Evolutionary conservation across 2,113 vertebrate species (phyloP).

Genomic region (Planiliza haematocheilus): DNA sequence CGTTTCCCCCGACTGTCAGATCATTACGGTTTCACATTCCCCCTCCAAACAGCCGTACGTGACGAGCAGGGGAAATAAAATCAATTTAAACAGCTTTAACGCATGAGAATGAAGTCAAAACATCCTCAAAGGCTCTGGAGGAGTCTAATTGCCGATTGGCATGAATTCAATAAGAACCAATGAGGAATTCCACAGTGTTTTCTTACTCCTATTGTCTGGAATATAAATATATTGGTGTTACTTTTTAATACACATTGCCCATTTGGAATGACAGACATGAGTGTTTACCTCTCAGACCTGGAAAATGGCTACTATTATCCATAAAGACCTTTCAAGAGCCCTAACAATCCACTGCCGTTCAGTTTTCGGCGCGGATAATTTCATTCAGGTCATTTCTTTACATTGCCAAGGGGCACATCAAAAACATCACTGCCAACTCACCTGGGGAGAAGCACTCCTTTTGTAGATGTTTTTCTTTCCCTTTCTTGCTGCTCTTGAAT

Average conservation of each 20-base stretch:
- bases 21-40: slow-evolving; percentile 15
- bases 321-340: slow-evolving; percentile 5
- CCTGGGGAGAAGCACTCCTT: slow-evolving; percentile 51
- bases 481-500: slow-evolving; percentile 48
- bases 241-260: slow-evolving; percentile 44
- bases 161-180: slow-evolving; percentile 71
- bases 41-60: slow-evolving; percentile 27
- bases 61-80: slow-evolving; percentile 51
- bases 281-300: slow-evolving; percentile 20
- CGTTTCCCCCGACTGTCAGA: not conserved
- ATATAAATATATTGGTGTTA: slow-evolving; percentile 42
- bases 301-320: slow-evolving; percentile 37
- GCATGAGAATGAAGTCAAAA: slow-evolving; percentile 59
- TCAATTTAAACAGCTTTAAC: slow-evolving; percentile 59
- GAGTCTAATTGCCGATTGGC: slow-evolving; percentile 64
- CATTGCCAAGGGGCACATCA: slow-evolving; percentile 53
- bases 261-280: slow-evolving; percentile 21
- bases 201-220: slow-evolving; percentile 33
- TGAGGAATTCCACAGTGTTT: slow-evolving; percentile 41
- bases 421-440: slow-evolving; percentile 48
- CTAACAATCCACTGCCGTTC: slow-evolving; percentile 26
- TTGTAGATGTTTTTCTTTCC: slow-evolving; percentile 39
- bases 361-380: slow-evolving; percentile 44
- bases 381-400: slow-evolving; percentile 47
- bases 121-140: slow-evolving; percentile 51